Evolutionary conservation across 2,113 vertebrate species (phyloP), one percentile per base, ranked within the genome.

Genomic region (Vulpes vulpes): DNA sequence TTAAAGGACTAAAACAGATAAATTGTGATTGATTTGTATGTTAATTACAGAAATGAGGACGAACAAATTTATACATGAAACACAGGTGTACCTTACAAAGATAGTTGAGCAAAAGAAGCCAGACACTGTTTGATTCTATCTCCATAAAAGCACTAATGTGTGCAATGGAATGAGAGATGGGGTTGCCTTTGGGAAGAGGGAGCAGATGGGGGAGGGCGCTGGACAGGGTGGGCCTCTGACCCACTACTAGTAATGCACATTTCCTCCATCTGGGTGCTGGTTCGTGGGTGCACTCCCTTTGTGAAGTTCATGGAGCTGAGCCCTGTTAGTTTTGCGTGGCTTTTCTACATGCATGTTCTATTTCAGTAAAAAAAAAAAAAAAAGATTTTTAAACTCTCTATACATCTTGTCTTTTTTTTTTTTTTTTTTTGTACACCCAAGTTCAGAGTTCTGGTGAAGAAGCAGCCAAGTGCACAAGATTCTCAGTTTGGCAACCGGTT

Each of bases 381-480:
- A 55, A 92, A 8, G 53, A 71, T 53, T n/a, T 78, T 17, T 74
- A 86, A 67, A 8, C 38, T 12, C 51, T 38, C 73, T 59, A 3
- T 38, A 43, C 32, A 51, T 57, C 81, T 8, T 35, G 27, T 71
- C 64, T 62, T n/a, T 81, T 69, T 3, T 53, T 43, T 64, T 81
- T 43, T 64, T 62, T n/a, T 81, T 69, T 3, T 53, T 43, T 64
- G 78, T 71, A 22, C 35, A 20, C 91, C 88, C 95, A 90, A 60
- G 82, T 81, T 85, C 95, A 82, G 79, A 79, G 91, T 74, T 5
- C 59, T 23, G 79, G 87, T 55, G 73, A 89, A 83, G 74, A 80
- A 85, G 95, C 74, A 87, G 96, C 97, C 92, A 96, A 90, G 57
- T 59, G 64, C 62, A n/a, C 27, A 83, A 43, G 93, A 87, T 86